Evolutionary conservation across 2,797 vertebrate species (phyloP).

Genomic region (Neomorphus geoffroyi): DNA sequence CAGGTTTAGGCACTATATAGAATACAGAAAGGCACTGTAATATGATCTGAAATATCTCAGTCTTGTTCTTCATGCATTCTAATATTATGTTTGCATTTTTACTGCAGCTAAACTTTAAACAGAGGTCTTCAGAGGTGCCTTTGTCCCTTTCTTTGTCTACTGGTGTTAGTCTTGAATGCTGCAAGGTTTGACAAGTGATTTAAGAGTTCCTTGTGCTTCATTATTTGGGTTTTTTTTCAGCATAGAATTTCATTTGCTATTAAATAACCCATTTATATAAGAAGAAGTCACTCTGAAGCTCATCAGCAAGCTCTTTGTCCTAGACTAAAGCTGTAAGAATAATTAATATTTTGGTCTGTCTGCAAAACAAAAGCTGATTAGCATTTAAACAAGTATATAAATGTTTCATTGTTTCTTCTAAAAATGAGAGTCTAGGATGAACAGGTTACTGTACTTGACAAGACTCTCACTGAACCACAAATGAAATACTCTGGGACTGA

Average conservation of each 20-base stretch:
- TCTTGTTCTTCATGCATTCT: not conserved
- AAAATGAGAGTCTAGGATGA: not conserved
- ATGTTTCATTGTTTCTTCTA: conserved; percentile 41
- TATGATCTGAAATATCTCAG: not conserved
- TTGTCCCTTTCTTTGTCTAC: not conserved
- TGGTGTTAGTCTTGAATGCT: not conserved
- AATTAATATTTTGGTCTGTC: conserved; percentile 61
- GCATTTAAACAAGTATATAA: conserved; percentile 57
- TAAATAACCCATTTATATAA: conserved; percentile 24
- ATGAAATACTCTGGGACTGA: not conserved
- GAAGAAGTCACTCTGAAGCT: conserved; percentile 16
- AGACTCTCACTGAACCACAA: not conserved
- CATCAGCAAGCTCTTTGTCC: conserved; percentile 27
- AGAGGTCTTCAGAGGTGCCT: not conserved
- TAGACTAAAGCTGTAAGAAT: conserved; percentile 47
- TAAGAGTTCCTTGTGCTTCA: not conserved
- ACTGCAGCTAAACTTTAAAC: not conserved
- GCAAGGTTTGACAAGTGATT: conserved; percentile 5
- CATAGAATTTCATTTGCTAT: conserved; percentile 9
- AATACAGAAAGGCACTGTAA: not conserved
- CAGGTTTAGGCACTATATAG: not conserved
- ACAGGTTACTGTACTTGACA: not conserved
- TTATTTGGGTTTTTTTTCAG: not conserved
- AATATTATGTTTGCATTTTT: not conserved
- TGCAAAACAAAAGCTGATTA: conserved; percentile 59